Percentiles rank a stretch among this genome's conserved stretches.
Conservation (phyloP, 1,140 invertebrate genomes). For the Nebria ingens region DNA sequence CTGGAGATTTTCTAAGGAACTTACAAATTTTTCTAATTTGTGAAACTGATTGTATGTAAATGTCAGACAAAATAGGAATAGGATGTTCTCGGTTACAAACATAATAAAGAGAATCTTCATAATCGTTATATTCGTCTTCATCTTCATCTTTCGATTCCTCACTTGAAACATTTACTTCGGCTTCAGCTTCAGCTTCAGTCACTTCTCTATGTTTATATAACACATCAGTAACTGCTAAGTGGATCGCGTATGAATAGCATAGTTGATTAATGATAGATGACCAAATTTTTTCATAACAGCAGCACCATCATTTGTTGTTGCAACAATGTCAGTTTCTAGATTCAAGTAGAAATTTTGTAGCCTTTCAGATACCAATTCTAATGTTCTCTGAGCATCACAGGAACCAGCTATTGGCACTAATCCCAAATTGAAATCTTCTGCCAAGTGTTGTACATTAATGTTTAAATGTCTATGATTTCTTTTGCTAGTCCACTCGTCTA, state of each 20-base stretch:
- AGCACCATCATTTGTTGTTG: no score
- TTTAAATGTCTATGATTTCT: no score
- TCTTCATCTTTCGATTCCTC: slow-evolving; percentile 11
- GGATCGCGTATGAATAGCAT: slow-evolving; percentile 10
- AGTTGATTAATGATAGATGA: slow-evolving; percentile 9
- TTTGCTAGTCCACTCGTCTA: no score
- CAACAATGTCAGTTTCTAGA: no score
- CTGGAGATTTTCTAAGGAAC: slow-evolving; percentile 9
- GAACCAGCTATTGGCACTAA: no score
- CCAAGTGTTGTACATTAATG: no score
- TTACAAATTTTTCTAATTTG: slow-evolving; percentile 5
- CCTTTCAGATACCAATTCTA: no score
- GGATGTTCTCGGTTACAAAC: neutral
- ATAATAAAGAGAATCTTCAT: neutral
- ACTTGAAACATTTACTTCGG: slow-evolving; percentile 7
- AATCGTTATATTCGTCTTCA: neutral
- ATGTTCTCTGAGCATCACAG: no score
- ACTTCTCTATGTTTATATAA: slow-evolving; percentile 10
- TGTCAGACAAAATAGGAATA: slow-evolving; percentile 3
- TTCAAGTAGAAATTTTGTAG: no score
- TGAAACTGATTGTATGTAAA: neutral
- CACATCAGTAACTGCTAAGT: slow-evolving; percentile 13
- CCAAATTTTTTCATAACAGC: slow-evolving; percentile 14
- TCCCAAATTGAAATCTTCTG: no score
- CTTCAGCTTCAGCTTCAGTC: no score